Evolutionary conservation across 2,113 vertebrate species (phyloP).

Genomic region (Myotis yumanensis): DNA sequence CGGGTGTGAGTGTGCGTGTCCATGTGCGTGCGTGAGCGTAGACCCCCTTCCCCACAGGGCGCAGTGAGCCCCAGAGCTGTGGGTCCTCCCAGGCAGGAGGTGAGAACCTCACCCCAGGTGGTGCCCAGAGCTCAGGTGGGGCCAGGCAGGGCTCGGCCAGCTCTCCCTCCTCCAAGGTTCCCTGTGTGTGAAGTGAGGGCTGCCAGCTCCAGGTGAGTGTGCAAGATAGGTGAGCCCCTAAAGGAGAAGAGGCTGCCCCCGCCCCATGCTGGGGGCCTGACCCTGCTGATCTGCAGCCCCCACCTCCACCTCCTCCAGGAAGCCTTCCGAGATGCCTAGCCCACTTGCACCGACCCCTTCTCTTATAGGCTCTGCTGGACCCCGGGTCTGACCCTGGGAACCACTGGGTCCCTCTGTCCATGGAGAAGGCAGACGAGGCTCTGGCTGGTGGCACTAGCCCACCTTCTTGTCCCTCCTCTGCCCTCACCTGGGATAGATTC

Average conservation of each 20-base stretch:
- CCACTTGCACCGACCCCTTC: neutral
- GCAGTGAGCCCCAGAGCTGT: neutral
- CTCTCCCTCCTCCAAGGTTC: neutral
- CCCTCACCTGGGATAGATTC: neutral
- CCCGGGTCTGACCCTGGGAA: neutral
- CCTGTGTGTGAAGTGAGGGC: neutral
- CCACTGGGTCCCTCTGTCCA: neutral
- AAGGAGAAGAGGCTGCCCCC: neutral
- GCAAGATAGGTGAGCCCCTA: neutral
- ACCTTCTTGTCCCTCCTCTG: neutral
- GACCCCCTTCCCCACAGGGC: neutral
- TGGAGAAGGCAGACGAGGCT: neutral
- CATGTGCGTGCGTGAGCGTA: neutral
- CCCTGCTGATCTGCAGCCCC: neutral
- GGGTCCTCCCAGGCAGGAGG: neutral
- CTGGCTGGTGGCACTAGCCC: neutral
- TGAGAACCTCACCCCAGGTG: neutral
- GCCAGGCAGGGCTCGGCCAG: neutral
- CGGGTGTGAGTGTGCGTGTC: constrained; percentile 41
- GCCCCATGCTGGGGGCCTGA: neutral
- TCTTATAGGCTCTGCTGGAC: neutral
- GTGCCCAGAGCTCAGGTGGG: neutral
- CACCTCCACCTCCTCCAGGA: neutral
- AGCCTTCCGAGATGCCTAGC: neutral
- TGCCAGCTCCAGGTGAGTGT: neutral